Evolutionary conservation across 2,888 invertebrate genomes (phyloP).

Genomic region (Galeruca laticollis): DNA sequence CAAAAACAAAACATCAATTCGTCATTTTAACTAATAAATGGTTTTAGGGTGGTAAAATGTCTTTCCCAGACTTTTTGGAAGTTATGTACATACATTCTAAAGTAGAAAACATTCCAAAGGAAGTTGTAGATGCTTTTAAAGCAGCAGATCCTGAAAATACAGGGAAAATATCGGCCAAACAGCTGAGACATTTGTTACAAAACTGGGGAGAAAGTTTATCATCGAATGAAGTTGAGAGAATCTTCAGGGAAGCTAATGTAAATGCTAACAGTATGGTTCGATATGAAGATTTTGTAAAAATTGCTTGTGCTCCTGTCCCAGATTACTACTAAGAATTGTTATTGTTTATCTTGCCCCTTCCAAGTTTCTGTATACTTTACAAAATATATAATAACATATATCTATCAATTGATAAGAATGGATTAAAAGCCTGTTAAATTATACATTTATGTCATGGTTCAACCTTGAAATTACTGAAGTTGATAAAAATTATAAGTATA

Average conservation of each 20-base stretch:
- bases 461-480: background rate
- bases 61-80: constrained; percentile 94
- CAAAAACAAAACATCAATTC: background rate
- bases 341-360: background rate
- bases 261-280: constrained; percentile 81
- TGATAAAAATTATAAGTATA: background rate
- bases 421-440: background rate
- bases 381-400: too few species aligned
- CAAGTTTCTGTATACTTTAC: too few species aligned
- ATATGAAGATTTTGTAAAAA: constrained; percentile 94
- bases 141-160: constrained; percentile 83
- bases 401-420: too few species aligned
- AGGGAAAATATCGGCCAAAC: constrained; percentile 83
- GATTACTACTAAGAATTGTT: constrained; percentile 81
- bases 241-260: constrained; percentile 92
- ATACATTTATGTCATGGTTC: background rate
- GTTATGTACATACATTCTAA: constrained; percentile 93
- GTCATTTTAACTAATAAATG: background rate
- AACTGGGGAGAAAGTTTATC: constrained; percentile 93
- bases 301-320: constrained; percentile 92
- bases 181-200: constrained; percentile 87
- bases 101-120: constrained; percentile 85
- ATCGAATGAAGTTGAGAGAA: constrained; percentile 84
- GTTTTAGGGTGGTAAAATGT: constrained; percentile 85
- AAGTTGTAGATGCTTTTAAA: constrained; percentile 90